phyloP scores from a whole-genome alignment of 2,113 vertebrate genomes.

The Ciconia maguari region DNA sequence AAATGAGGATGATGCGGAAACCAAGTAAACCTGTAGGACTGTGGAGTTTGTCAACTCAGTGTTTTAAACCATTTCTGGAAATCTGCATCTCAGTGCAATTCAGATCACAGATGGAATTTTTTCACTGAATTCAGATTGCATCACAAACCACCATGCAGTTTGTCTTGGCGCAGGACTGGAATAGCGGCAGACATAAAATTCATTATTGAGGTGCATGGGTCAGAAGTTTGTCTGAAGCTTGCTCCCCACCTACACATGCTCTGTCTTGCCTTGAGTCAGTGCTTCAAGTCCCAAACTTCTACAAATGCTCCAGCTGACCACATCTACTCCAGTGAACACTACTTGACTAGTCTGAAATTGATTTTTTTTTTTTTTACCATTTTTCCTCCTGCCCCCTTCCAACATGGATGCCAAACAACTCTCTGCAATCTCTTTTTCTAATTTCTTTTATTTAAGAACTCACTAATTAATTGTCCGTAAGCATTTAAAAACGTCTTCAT shows the following conservation, averaged over 20 bases:
- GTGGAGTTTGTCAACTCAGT: conserved; percentile 4
- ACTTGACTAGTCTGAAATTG: neutral
- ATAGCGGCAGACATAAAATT: neutral
- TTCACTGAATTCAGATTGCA: conserved; percentile 2
- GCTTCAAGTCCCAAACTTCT: conserved; percentile 19
- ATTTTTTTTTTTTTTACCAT: neutral
- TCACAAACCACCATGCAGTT: neutral
- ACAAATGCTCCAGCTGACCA: conserved; percentile 41
- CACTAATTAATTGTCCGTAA: neutral
- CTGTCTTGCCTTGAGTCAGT: conserved; percentile 29
- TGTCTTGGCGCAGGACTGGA: neutral
- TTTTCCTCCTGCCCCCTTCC: neutral
- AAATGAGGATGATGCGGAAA: conserved; percentile 47
- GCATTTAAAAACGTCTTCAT: neutral
- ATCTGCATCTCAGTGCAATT: conserved; percentile 37
- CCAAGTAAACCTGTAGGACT: conserved; percentile 36
- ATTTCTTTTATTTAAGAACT: conserved; percentile 25
- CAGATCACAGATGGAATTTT: conserved; percentile 18
- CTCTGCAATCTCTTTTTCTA: neutral
- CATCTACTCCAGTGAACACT: neutral
- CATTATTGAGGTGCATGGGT: neutral
- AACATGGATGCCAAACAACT: neutral
- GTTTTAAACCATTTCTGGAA: conserved; percentile 48
- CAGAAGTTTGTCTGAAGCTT: conserved; percentile 26
- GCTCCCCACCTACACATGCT: neutral